Evolutionary conservation across 1,140 invertebrate genomes (phyloP).

Genomic region (Apis florea): DNA sequence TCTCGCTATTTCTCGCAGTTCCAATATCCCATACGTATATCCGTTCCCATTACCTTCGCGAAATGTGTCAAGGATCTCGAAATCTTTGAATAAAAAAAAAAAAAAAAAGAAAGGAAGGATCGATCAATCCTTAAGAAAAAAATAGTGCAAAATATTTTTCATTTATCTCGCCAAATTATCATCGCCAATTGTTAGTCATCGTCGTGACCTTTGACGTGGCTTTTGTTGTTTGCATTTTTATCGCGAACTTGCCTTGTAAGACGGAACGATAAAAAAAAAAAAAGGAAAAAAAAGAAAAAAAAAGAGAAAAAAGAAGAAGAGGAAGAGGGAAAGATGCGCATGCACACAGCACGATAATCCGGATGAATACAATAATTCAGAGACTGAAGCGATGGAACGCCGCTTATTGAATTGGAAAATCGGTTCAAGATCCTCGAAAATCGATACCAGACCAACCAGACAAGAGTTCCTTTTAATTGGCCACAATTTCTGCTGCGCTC

Average conservation of each 20-base stretch:
- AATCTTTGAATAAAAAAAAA: too few relatives aligned
- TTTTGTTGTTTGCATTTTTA: slow-evolving; percentile 37
- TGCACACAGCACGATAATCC: neutral
- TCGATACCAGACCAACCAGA: neutral
- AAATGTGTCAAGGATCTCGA: too few relatives aligned
- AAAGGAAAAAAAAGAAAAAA: too few relatives aligned
- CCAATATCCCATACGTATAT: too few relatives aligned
- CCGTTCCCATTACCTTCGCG: too few relatives aligned
- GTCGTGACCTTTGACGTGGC: slow-evolving; percentile 9
- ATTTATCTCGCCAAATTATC: slow-evolving; percentile 9
- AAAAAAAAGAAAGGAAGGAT: too few relatives aligned
- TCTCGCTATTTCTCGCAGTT: too few relatives aligned
- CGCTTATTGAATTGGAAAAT: neutral
- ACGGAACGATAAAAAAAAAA: slow-evolving; percentile 8
- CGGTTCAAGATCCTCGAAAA: neutral
- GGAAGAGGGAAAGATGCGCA: too few relatives aligned
- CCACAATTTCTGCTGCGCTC: neutral
- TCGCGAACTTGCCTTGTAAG: neutral
- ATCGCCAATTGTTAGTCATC: slow-evolving; percentile 18
- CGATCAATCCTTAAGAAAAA: neutral
- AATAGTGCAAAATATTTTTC: neutral
- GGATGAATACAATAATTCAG: neutral
- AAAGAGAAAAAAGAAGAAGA: too few relatives aligned
- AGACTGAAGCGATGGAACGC: neutral
- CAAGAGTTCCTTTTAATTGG: neutral